A percentile compares a stretch with the other conserved stretches of the same genome.
These are phyloP conservation scores for Diachrysia chrysitis DNA, from an alignment of 2,888 invertebrate species.

Conservation along the genomic window DNA sequence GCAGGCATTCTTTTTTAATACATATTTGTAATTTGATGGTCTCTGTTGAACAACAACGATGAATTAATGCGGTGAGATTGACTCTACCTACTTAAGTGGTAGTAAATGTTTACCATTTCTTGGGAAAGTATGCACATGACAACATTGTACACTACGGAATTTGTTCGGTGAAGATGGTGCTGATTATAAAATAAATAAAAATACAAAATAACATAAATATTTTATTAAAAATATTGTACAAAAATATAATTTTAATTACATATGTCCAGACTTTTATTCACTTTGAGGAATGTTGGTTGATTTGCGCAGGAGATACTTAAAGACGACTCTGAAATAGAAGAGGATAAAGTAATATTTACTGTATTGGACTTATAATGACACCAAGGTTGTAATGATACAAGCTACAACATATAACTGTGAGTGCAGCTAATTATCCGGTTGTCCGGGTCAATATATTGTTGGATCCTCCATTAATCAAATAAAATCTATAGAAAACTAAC, in stretches of 20 bases:
- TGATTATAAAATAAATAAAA: background rate
- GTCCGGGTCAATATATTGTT: too few species aligned
- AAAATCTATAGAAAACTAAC: too few species aligned
- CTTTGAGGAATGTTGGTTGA: background rate
- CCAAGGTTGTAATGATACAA: too few species aligned
- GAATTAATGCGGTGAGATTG: background rate
- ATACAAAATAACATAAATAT: background rate
- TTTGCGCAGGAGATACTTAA: conserved; percentile 3
- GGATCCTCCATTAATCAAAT: too few species aligned
- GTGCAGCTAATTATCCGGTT: too few species aligned
- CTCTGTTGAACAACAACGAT: background rate
- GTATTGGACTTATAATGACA: too few species aligned
- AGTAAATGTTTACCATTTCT: too few species aligned
- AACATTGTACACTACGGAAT: too few species aligned
- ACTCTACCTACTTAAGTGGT: too few species aligned
- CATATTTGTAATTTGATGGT: background rate
- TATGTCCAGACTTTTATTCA: background rate
- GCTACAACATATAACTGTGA: too few species aligned
- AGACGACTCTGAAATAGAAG: conserved; percentile 67
- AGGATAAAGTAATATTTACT: background rate
- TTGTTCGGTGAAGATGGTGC: too few species aligned
- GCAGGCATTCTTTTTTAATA: background rate
- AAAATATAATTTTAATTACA: background rate
- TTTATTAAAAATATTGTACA: background rate
- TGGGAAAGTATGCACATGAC: too few species aligned